Evolutionary conservation across 2,113 vertebrate genomes (phyloP).

Genomic region (Corythornis vintsioides): DNA sequence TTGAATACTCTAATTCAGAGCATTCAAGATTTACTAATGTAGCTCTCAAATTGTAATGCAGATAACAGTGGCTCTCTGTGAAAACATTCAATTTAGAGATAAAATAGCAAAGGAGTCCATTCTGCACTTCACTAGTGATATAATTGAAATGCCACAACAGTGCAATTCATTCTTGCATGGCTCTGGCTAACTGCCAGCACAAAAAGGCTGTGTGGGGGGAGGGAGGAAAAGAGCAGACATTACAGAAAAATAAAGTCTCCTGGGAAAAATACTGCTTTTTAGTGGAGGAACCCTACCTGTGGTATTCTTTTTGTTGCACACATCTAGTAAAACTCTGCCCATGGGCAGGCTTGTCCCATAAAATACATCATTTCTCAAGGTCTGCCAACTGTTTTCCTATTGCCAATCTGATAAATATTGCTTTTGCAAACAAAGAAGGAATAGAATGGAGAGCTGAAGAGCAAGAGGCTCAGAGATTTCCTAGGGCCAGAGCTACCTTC

Average conservation of each 20-base stretch:
- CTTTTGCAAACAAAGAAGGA: background rate
- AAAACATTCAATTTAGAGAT: constrained; percentile 66
- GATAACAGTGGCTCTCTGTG: constrained; percentile 53
- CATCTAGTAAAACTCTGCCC: background rate
- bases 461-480: background rate
- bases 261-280: background rate
- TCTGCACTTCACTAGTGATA: constrained; percentile 57
- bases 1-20: constrained; percentile 60
- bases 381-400: background rate
- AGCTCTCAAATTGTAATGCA: constrained; percentile 64
- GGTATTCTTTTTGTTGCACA: background rate
- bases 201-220: background rate
- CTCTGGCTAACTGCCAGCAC: constrained; percentile 30
- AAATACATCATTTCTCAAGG: background rate
- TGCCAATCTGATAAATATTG: background rate
- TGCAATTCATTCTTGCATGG: constrained; percentile 47
- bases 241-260: background rate
- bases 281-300: background rate
- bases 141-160: constrained; percentile 51
- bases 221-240: background rate
- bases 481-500: background rate
- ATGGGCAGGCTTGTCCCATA: background rate
- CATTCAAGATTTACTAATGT: constrained; percentile 64
- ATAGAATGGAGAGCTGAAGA: background rate
- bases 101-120: constrained; percentile 49